A percentile compares a stretch with the other conserved stretches of the same genome.
These are phyloP conservation scores for Tryphoninae sp. DNA, from an alignment of 2,888 invertebrate genomes.

Conservation along the genomic window DNA sequence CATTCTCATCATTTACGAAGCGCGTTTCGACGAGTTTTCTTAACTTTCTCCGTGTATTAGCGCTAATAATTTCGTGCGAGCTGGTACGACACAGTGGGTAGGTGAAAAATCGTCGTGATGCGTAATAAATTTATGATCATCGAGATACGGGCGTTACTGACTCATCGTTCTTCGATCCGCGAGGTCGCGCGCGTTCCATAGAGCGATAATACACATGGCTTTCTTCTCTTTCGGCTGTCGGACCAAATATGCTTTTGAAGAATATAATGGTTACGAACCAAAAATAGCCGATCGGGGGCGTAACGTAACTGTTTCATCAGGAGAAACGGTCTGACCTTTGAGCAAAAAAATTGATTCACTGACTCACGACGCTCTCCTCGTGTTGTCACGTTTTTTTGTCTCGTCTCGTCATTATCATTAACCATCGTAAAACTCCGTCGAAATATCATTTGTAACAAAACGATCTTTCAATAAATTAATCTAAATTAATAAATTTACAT, in stretches of 20 bases:
- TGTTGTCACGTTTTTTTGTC: not conserved
- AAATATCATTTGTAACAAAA: not conserved
- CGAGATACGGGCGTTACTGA: constrained; percentile 48
- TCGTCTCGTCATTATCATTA: not conserved
- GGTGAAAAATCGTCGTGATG: constrained; percentile 39
- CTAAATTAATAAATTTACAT: no score
- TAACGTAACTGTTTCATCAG: not conserved
- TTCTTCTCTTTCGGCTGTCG: constrained; percentile 47
- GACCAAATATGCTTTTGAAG: constrained; percentile 32
- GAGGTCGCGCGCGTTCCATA: constrained; percentile 24
- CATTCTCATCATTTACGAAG: not conserved
- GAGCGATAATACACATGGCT: not conserved
- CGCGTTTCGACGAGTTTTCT: not conserved
- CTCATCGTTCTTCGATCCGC: constrained; percentile 40
- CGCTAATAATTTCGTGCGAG: constrained; percentile 38
- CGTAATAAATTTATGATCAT: constrained; percentile 40
- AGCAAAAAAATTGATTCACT: not conserved
- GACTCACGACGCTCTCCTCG: not conserved
- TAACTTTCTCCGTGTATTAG: not conserved
- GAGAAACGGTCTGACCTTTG: constrained; percentile 2
- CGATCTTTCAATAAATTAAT: no score
- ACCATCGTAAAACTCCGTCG: not conserved
- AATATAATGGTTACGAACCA: constrained; percentile 3
- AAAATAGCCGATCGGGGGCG: constrained; percentile 23
- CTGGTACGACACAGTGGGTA: constrained; percentile 44